Base-by-base conservation (phyloP, 1,140 invertebrate genomes). In the Psilanteris sp. region DNA sequence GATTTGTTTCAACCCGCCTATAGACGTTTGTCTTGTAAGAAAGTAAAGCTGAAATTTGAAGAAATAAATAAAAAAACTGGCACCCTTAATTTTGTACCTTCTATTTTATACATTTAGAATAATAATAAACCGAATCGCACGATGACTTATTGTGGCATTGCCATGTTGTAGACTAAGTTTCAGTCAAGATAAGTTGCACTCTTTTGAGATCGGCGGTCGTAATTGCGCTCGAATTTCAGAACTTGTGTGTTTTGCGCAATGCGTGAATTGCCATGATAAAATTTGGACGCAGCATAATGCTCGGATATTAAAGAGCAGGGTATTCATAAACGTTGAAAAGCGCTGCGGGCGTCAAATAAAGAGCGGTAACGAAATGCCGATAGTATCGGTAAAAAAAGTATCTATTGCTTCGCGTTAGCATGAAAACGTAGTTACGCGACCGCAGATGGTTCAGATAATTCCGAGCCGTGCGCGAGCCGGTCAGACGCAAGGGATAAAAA, bases 341-440 rank as follows among this genome's bases (percentile, higher is more conserved):
- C 15, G 31, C 68, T 34, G 59, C 70, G 43, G 59, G 70, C 70
- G 70, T 66, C 16, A 57, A 57, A 66, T 64, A 64, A 73, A 66
- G 70, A 73, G 59, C 50, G 24, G 46, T 71, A 73, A 73, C 67
- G 32, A 71, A 62, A 54, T 24, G 24, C 44, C 13, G 55, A 71
- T 71, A 54, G 39, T 15, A 71, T 62, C 57, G 48, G 14, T 18
- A 52, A 50, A 62, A n/a, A 73, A 72, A 48, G 32, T 57, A 50
- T 57, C 59, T 61, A 48, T 72, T 55, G 68, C 39, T 9, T 64
- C 44, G 43, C 43, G 59, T 73, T 73, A 59, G 59, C 61, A 66
- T 73, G 71, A 61, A 74, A 73, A 59, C 29, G 61, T 66, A 66
- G 52, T 59, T 64, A 64, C 48, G 55, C 52, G 22, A 10, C 9